These are phyloP conservation scores for Habropoda laboriosa DNA, from an alignment of 1,140 invertebrate species.

Conservation along the genomic window DNA sequence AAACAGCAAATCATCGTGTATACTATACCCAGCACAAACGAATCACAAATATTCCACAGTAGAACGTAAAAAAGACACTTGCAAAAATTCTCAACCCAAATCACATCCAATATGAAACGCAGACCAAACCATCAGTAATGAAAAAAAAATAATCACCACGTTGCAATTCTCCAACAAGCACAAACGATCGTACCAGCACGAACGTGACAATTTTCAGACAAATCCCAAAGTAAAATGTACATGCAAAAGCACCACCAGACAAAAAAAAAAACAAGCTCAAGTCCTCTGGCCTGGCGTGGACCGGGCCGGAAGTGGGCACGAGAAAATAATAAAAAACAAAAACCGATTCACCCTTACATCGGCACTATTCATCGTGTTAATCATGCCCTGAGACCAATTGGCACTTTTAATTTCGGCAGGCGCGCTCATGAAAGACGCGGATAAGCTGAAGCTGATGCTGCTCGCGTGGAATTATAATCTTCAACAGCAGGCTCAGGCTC, in stretches of 20 bases:
- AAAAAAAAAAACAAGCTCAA: background rate
- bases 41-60: background rate
- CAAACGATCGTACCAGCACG: background rate
- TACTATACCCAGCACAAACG: no score
- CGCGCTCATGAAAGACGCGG: constrained; percentile 89
- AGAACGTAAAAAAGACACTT: no score
- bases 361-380: constrained; percentile 19
- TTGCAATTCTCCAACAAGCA: background rate
- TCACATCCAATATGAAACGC: no score
- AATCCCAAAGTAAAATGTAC: background rate
- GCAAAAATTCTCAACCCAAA: background rate
- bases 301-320: background rate
- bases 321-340: no score
- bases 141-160: no score
- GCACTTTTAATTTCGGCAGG: constrained; percentile 80
- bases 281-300: background rate
- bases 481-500: constrained; percentile 87
- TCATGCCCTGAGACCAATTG: constrained; percentile 68
- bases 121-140: background rate
- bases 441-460: constrained; percentile 92
- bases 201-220: background rate
- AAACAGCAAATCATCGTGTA: no score
- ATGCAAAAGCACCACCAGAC: background rate
- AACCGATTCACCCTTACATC: background rate
- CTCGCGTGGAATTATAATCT: constrained; percentile 90